These are phyloP conservation scores for Typhlichthys subterraneus DNA, from an alignment of 2,797 vertebrate species.

Conservation along the genomic window DNA sequence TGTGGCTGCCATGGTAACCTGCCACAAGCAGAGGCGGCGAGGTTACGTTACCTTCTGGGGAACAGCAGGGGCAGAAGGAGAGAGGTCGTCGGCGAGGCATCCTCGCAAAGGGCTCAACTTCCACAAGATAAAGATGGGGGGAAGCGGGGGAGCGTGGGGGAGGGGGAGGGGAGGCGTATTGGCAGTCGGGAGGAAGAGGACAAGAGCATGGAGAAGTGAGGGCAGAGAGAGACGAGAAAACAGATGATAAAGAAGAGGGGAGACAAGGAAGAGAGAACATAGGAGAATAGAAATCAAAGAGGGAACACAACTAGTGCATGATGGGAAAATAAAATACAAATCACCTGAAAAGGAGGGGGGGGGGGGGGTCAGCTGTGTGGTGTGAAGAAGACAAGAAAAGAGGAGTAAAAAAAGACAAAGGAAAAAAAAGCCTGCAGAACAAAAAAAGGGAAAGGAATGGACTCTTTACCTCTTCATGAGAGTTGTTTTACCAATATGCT, in stretches of 20 bases:
- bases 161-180: slow-evolving; percentile 66
- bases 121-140: slow-evolving; percentile 76
- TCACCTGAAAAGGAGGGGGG: slow-evolving; percentile 58
- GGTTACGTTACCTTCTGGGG: slow-evolving; percentile 97
- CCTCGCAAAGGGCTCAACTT: slow-evolving; percentile 97
- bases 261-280: slow-evolving; percentile 52
- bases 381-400: slow-evolving; percentile 29
- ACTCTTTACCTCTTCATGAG: slow-evolving; percentile 25
- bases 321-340: slow-evolving; percentile 53
- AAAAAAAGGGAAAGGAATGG: slow-evolving; percentile 32
- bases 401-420: slow-evolving; percentile 16
- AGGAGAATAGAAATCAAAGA: slow-evolving; percentile 65
- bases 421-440: slow-evolving; percentile 30
- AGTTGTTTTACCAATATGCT: neutral
- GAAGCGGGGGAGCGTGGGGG: slow-evolving; percentile 64
- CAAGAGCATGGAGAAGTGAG: slow-evolving; percentile 69
- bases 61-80: slow-evolving; percentile 99
- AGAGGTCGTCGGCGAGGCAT: slow-evolving; percentile 96
- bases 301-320: slow-evolving; percentile 47
- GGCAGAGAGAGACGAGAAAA: slow-evolving; percentile 38
- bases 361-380: slow-evolving; percentile 51
- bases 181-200: slow-evolving; percentile 77
- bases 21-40: slow-evolving; percentile 65
- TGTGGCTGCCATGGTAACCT: slow-evolving; percentile 69
- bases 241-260: slow-evolving; percentile 9